Evolutionary conservation across 2,888 invertebrate genomes (phyloP).

Genomic region (Epistrophe eligans): DNA sequence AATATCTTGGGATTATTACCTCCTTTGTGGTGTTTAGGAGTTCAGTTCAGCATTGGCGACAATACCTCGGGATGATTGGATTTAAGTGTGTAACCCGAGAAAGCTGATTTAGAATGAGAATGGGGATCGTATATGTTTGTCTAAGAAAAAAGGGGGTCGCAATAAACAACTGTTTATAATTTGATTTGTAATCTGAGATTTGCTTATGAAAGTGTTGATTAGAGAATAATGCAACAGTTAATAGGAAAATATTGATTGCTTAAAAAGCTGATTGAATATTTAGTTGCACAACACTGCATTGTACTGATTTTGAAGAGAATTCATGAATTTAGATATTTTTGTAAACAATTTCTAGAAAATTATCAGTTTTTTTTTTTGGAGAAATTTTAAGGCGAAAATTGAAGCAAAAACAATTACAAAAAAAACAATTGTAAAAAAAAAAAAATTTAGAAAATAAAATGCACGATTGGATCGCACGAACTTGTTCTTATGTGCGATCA

Average conservation of each 20-base stretch:
- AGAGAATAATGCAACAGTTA: not conserved
- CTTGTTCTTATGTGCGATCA: no score
- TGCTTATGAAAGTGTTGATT: not conserved
- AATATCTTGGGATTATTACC: conserved; percentile 64
- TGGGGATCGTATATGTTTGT: not conserved
- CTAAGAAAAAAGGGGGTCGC: conserved; percentile 6
- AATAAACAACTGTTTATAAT: not conserved
- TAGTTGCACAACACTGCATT: no score
- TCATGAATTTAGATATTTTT: no score
- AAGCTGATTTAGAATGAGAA: conserved; percentile 45
- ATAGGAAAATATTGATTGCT: not conserved
- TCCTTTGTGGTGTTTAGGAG: conserved; percentile 69
- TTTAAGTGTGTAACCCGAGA: conserved; percentile 68
- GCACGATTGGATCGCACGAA: no score
- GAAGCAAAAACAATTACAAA: no score
- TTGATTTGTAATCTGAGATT: conserved; percentile 2
- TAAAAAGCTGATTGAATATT: not conserved
- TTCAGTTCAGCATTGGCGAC: conserved; percentile 46
- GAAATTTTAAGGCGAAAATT: no score
- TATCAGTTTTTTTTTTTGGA: no score
- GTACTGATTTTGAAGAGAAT: no score
- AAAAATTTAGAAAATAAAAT: no score
- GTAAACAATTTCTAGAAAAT: no score
- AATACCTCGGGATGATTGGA: conserved; percentile 60
- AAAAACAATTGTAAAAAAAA: no score